Evolutionary conservation across 2,113 vertebrate species (phyloP), one percentile per base, ranked within the genome.

Genomic region (Pycnonotus jocosus): DNA sequence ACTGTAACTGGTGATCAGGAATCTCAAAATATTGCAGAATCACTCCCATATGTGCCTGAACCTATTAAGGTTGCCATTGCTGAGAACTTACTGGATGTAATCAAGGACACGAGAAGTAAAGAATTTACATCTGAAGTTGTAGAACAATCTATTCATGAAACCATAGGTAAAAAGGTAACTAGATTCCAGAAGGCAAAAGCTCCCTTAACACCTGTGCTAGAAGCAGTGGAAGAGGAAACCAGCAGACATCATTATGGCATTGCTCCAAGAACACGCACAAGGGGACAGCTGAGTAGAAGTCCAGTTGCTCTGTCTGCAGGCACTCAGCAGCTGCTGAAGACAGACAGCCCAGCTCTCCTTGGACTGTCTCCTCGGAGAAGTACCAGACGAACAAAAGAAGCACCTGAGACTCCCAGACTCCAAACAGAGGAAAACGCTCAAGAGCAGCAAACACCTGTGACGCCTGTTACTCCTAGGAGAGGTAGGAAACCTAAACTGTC

Each of bases 61-160:
- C 97, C 98, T 78, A 97, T 98, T 92, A 97, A 98, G 74, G 96
- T 96, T 47, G 97, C 97, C 70, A 97, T 98, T 95, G 96, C 97
- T 44, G 98, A 98, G 95, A 98, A 98, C 66, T 85, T 98, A 76
- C 73, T 98, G 81, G 97, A 98, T 96, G 93, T 96, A 70, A 96
- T 98, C 82, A 98, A 98, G 93, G 98, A 98, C 72, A 98, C 97
- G 16, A 96, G 97, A 97, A 98, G 92, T 97, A 98, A 98, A 96
- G 98, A 98, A 87, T 93, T 97, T 91, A 76, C 97, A 82, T 92
- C 95, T 73, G 98, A 97, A 62, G 64, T 85, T 69, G 48, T 96
- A 70, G 97, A 97, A 70, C 97, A 97, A 48, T 81, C 97, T 54
- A 73, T 97, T 96, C 90, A 93, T 42, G 95, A 96, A 96, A 96